Conservation (phyloP, 2,888 invertebrate species). For the Pachymerium ferrugineum region DNA sequence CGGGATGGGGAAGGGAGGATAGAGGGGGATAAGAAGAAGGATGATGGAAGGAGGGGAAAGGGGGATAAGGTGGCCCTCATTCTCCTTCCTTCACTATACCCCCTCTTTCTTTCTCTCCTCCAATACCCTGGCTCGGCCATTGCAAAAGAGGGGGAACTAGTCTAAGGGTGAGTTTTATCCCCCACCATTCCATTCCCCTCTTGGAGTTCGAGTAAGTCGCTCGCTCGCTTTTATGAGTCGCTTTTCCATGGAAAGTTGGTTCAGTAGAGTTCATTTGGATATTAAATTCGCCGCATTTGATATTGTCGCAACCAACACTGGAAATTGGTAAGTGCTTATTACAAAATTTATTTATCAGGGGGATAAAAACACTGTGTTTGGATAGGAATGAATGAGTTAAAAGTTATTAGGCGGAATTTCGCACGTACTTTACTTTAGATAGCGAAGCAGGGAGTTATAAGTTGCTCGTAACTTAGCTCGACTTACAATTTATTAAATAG, state of each 20-base stretch:
- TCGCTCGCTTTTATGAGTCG: too few species aligned
- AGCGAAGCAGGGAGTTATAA: too few species aligned
- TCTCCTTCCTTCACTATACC: not conserved
- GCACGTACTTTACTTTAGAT: too few species aligned
- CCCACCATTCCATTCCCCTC: not conserved
- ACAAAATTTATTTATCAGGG: not conserved
- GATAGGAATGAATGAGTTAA: too few species aligned
- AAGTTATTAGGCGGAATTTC: too few species aligned
- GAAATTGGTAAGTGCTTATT: not conserved
- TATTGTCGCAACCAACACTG: too few species aligned
- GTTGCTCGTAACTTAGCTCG: too few species aligned
- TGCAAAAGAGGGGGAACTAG: slow-evolving; percentile 1
- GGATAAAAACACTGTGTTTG: not conserved
- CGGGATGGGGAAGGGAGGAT: not conserved
- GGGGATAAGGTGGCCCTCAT: slow-evolving; percentile 24
- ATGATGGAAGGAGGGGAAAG: not conserved
- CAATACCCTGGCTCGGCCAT: slow-evolving; percentile 25
- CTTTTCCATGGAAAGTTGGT: slow-evolving; percentile 7
- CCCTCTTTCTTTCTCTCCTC: not conserved
- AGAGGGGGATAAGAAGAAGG: too few species aligned
- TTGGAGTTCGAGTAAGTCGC: not conserved
- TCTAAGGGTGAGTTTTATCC: slow-evolving; percentile 11
- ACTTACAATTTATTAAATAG: too few species aligned
- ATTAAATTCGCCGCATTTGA: not conserved
- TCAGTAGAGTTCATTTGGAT: slow-evolving; percentile 4